Evolutionary conservation across 92 coral and sea anemone species (phyloP).

Genomic region (Zoanthus solanderi): DNA sequence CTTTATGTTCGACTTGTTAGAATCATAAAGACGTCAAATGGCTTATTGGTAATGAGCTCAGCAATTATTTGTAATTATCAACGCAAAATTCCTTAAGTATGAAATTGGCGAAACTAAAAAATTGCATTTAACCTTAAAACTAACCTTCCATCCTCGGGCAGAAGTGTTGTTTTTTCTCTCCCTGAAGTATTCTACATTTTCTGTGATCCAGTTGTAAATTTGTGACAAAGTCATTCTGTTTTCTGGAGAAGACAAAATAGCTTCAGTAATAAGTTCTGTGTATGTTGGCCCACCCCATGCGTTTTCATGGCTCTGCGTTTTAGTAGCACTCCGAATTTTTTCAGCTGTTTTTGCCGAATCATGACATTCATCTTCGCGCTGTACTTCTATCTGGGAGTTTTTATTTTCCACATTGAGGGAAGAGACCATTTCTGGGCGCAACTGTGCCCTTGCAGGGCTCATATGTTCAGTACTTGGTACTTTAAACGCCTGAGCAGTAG

Average conservation of each 20-base stretch:
- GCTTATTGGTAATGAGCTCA: not conserved
- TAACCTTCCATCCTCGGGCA: conserved; percentile 48
- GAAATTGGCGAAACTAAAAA: not conserved
- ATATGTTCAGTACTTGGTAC: not conserved
- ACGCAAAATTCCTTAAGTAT: conserved; percentile 1
- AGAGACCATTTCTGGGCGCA: conserved; percentile 11
- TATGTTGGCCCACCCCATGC: conserved; percentile 50
- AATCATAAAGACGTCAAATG: not conserved
- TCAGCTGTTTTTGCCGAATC: not conserved
- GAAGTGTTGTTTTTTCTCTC: conserved; percentile 43
- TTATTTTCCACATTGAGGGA: not conserved
- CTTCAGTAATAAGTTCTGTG: conserved; percentile 43
- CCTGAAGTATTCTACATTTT: conserved; percentile 43
- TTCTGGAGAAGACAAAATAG: conserved; percentile 41
- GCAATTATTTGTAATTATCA: conserved; percentile 2
- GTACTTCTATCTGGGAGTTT: not conserved
- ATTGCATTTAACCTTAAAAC: not conserved
- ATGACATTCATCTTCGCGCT: not conserved
- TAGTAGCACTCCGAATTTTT: not conserved
- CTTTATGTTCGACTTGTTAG: not conserved
- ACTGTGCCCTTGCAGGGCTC: not conserved
- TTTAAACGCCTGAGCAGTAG: not conserved
- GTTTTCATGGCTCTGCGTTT: conserved; percentile 14
- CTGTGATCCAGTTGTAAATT: conserved; percentile 44
- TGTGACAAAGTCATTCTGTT: conserved; percentile 50